Conservation (phyloP, 2,888 invertebrate species). For the Eupeodes latifasciatus region DNA sequence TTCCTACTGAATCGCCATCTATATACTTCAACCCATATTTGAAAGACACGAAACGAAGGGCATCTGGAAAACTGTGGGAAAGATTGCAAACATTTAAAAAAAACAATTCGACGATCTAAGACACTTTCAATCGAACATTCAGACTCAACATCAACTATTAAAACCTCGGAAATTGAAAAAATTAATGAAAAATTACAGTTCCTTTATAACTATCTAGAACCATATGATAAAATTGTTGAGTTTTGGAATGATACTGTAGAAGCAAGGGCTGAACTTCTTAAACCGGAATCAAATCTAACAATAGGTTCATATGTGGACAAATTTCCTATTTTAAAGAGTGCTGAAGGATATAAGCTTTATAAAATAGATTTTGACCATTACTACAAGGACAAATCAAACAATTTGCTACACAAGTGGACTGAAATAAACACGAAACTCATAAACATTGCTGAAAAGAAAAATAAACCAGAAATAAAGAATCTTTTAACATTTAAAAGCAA, state of each 20-base stretch:
- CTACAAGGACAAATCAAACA: background rate
- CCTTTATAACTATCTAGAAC: constrained; percentile 8
- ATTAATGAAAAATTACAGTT: constrained; percentile 20
- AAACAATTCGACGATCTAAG: constrained; percentile 19
- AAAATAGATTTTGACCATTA: constrained; percentile 5
- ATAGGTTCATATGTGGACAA: too few species aligned
- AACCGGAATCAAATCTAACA: background rate
- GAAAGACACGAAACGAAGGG: background rate
- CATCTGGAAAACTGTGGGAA: constrained; percentile 18
- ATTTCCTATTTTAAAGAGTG: too few species aligned
- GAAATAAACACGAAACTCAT: constrained; percentile 14
- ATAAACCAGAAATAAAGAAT: background rate
- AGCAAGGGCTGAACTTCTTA: background rate
- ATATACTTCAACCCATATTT: background rate
- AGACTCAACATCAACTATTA: background rate
- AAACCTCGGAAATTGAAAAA: background rate
- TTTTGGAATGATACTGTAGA: constrained; percentile 19
- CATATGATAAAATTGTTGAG: background rate
- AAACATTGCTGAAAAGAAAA: constrained; percentile 1
- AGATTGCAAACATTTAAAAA: constrained; percentile 18
- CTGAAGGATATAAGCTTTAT: constrained; percentile 12
- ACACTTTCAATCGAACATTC: background rate
- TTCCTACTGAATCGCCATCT: constrained; percentile 7
- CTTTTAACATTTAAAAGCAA: background rate
- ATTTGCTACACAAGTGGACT: constrained; percentile 5